These are phyloP conservation scores for Cyanoderma ruficeps DNA, from an alignment of 2,113 vertebrate genomes.

Conservation along the genomic window DNA sequence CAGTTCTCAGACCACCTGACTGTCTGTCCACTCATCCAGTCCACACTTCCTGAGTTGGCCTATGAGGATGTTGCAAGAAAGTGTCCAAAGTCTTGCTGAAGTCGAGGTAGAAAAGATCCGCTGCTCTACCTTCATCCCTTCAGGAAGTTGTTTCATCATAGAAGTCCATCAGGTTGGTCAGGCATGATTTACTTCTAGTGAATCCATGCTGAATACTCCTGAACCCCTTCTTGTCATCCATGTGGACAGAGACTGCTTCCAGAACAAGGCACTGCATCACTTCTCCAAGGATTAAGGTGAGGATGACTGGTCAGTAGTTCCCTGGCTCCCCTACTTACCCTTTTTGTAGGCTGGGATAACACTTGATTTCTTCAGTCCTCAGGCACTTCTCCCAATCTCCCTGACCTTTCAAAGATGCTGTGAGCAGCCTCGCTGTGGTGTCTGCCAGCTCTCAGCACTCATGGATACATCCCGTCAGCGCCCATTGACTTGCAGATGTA, in stretches of 20 bases:
- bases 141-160: background rate
- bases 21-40: background rate
- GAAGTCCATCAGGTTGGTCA: background rate
- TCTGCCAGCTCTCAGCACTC: background rate
- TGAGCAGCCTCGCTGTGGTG: accelerated
- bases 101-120: accelerated
- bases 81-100: background rate
- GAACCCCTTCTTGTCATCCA: background rate
- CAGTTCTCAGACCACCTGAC: background rate
- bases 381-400: accelerated
- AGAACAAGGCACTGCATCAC: accelerated
- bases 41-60: background rate
- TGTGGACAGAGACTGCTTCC: background rate
- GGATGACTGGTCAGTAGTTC: background rate
- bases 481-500: background rate
- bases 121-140: background rate
- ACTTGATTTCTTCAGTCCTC: background rate
- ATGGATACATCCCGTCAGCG: accelerated
- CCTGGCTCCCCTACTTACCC: background rate
- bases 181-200: background rate
- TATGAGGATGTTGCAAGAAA: background rate
- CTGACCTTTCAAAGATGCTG: background rate
- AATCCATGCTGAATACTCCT: background rate
- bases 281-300: background rate
- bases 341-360: accelerated